phyloP scores from a whole-genome alignment of 2,113 vertebrate species.

The Pluvialis apricaria region DNA sequence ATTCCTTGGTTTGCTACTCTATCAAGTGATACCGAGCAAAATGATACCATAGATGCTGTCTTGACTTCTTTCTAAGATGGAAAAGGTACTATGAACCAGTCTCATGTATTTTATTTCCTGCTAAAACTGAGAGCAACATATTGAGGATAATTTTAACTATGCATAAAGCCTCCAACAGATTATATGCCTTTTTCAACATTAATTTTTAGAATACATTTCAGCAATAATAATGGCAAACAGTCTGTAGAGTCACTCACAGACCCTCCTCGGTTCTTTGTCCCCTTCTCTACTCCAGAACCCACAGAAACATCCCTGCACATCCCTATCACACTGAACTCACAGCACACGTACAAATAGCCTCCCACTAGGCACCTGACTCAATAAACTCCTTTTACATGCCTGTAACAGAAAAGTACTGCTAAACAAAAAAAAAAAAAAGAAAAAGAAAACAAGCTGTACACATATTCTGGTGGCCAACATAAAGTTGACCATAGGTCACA shows the following conservation, averaged over 20 bases:
- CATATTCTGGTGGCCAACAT: neutral
- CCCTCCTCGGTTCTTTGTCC: neutral
- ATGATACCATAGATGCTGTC: neutral
- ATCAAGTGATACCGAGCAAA: neutral
- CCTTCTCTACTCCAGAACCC: neutral
- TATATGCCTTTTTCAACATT: neutral
- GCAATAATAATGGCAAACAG: neutral
- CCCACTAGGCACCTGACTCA: neutral
- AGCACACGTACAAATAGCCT: rapidly evolving
- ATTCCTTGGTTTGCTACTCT: neutral
- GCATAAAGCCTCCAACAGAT: neutral
- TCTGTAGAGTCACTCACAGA: neutral
- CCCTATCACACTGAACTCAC: neutral
- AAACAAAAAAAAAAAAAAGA: neutral
- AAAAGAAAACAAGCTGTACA: neutral
- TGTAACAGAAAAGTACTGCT: neutral
- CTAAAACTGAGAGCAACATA: neutral
- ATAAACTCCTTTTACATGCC: neutral
- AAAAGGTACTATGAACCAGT: neutral
- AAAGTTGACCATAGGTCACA: neutral
- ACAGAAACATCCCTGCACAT: neutral
- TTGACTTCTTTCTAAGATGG: neutral
- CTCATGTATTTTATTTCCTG: neutral
- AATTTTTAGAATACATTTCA: neutral
- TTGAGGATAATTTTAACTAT: neutral